Conservation (phyloP, 2,797 vertebrate species). For the Pangasius macronema region DNA sequence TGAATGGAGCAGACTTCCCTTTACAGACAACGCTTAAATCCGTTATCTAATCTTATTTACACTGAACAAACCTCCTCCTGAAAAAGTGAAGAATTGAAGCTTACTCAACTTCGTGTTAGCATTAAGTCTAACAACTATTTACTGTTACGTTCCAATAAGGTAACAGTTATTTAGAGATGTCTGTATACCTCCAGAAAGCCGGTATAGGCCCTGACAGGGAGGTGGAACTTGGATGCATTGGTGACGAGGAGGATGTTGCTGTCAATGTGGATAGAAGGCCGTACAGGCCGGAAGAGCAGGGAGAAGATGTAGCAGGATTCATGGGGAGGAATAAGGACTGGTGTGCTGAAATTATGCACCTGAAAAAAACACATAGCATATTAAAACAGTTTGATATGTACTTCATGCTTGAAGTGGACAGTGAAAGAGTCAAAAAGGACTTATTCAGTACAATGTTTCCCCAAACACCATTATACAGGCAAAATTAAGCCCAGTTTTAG, state of each 20-base stretch:
- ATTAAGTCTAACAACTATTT: neutral
- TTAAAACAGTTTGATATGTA: neutral
- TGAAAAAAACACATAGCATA: conserved; percentile 55
- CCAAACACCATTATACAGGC: neutral
- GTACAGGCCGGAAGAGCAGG: conserved; percentile 89
- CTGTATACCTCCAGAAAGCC: conserved; percentile 92
- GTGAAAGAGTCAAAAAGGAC: neutral
- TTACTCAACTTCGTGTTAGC: neutral
- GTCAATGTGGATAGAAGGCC: conserved; percentile 92
- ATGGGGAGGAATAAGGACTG: conserved; percentile 87
- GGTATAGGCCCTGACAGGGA: conserved; percentile 94
- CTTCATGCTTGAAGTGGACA: neutral
- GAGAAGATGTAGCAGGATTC: conserved; percentile 93
- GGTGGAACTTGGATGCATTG: conserved; percentile 96
- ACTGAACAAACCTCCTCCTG: neutral
- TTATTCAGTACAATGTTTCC: neutral
- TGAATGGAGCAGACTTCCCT: too few species aligned
- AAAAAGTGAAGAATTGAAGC: neutral
- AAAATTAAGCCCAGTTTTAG: neutral
- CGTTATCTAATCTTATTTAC: neutral
- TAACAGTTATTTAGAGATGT: neutral
- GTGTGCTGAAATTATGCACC: conserved; percentile 93
- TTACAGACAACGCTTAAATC: neutral
- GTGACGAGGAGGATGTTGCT: conserved; percentile 96
- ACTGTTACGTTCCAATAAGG: neutral